Evolutionary conservation across 2,888 invertebrate genomes (phyloP).

Genomic region (Rhingia rostrata): DNA sequence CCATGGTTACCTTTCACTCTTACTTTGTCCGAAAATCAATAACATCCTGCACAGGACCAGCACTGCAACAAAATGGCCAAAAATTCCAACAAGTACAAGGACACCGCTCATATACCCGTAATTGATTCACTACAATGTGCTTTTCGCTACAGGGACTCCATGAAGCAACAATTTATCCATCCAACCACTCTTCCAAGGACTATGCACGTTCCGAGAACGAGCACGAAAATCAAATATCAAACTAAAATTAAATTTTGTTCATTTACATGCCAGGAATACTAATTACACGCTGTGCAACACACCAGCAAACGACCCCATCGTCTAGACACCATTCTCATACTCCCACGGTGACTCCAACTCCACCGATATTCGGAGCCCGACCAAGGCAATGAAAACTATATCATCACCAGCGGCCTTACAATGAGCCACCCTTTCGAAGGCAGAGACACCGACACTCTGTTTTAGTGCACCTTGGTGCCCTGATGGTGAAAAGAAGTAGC

Average conservation of each 20-base stretch:
- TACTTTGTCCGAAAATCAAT: constrained; percentile 8
- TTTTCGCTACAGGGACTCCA: neutral
- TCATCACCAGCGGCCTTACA: constrained; percentile 29
- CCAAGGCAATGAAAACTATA: constrained; percentile 43
- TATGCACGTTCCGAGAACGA: neutral
- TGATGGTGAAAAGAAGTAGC: neutral
- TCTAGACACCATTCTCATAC: constrained; percentile 56
- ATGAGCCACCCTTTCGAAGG: neutral
- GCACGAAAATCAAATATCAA: constrained; percentile 66
- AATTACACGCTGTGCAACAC: constrained; percentile 71
- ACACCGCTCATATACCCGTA: constrained; percentile 41
- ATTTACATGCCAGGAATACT: constrained; percentile 72
- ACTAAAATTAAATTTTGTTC: constrained; percentile 71
- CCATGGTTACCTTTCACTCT: neutral
- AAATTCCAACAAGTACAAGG: constrained; percentile 29
- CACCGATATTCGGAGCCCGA: neutral
- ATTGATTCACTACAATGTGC: constrained; percentile 61
- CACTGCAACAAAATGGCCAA: constrained; percentile 54
- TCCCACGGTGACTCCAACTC: neutral
- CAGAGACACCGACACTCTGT: constrained; percentile 22
- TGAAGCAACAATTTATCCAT: constrained; percentile 62
- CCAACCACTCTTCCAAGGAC: neutral
- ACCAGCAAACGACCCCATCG: constrained; percentile 56
- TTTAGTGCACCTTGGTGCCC: constrained; percentile 39
- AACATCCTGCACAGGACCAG: neutral